Evolutionary conservation across 2,888 invertebrate genomes (phyloP), one percentile per base, ranked within the genome.

Genomic region (Drosophila melanocephala): DNA sequence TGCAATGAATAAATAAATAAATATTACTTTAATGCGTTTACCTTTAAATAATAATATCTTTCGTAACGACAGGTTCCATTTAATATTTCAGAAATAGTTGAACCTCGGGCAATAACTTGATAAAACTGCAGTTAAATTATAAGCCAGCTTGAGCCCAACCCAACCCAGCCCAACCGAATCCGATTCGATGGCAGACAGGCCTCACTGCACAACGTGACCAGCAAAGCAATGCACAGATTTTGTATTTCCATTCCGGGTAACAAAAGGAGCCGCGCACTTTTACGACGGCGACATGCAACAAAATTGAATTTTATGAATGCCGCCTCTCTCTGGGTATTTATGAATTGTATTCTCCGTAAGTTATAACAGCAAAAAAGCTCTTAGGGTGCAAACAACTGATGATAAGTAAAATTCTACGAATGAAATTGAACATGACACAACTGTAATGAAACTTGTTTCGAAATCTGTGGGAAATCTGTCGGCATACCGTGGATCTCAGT

Each of bases 151-250:
- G 33, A 64, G 14, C 39, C 56, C 56, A 37, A 37, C 39, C 56
- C 56, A 37, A 37, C 28, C 56, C 55, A 56, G 10, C 58, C 70
- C 63, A 67, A 51, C 65, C 67, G 65, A 72, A 42, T 62, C 69
- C 35, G 55, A 50, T 19, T 52, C 50, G 22, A 10, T 22, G 37
- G 42, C 61, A 63, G 58, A 78, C 37, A 16, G 51, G 62, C 62
- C 55, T 68, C 57, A 42, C 12, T 37, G 66, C 7, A 50, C 77
- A 87, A 91, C 92, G 90, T 90, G 90, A 84, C 84, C 75, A 78
- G 85, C 91, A 87, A 89, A 83, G 85, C 82, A 83, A 91, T 88
- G 88, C 81, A 81, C 85, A 91, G 90, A 90, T 90, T 91, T 90
- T 78, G 86, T 84, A 81, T 84, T 85, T 86, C 79, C 89, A 82